phyloP scores from a whole-genome alignment of 2,797 vertebrate species.

The Esox masquinongy region DNA sequence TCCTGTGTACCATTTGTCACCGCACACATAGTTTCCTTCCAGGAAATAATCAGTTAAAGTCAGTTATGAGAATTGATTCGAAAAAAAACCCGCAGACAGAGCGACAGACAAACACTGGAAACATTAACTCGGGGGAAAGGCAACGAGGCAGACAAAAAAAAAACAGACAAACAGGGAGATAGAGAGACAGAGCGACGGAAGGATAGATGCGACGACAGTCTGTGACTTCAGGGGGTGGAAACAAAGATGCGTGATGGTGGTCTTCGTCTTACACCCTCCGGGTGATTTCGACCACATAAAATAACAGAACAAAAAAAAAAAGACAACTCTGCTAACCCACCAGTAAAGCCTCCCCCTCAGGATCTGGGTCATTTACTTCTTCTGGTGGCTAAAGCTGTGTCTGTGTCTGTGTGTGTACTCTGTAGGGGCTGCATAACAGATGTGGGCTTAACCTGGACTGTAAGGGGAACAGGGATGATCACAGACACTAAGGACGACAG shows the following conservation, averaged over 20 bases:
- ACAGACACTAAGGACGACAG: constrained; percentile 26
- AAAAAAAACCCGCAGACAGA: too few relatives aligned
- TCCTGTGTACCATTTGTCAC: too few relatives aligned
- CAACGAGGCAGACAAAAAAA: neutral
- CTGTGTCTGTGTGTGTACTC: constrained; percentile 23
- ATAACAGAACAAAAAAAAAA: constrained; percentile 47
- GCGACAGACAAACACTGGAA: too few relatives aligned
- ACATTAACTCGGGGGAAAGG: too few relatives aligned
- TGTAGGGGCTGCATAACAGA: constrained; percentile 67
- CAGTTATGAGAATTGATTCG: too few relatives aligned
- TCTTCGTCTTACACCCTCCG: constrained; percentile 29
- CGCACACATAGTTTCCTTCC: too few relatives aligned
- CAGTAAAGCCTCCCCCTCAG: constrained; percentile 58
- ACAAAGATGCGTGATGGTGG: constrained; percentile 29
- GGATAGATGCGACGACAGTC: constrained; percentile 31
- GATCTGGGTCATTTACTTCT: constrained; percentile 58
- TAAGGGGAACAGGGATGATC: constrained; percentile 46
- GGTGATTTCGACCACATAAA: constrained; percentile 43
- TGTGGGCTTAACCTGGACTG: constrained; percentile 53
- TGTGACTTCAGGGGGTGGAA: constrained; percentile 40
- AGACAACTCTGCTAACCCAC: constrained; percentile 13
- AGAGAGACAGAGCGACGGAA: constrained; percentile 16
- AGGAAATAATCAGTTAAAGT: too few relatives aligned
- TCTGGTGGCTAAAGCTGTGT: neutral
- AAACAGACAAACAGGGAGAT: constrained; percentile 7